Conservation (phyloP, 2,888 invertebrate species). For the Patella caerulea region DNA sequence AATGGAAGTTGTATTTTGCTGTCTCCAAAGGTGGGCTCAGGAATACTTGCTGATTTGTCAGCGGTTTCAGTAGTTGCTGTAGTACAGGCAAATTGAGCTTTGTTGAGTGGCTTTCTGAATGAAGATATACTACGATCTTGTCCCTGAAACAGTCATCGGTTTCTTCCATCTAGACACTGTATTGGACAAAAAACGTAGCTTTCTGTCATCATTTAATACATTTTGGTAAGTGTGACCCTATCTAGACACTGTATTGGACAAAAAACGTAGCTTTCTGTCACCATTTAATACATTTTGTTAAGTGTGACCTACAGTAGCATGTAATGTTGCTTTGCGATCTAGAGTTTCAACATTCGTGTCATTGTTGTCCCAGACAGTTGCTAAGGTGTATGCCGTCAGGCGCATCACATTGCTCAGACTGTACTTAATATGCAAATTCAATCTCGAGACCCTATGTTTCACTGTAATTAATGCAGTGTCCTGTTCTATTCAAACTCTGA, state of each 20-base stretch:
- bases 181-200: background rate
- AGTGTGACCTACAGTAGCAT: background rate
- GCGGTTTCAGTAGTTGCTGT: background rate
- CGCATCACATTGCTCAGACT: slow-evolving; percentile 8
- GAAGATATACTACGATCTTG: background rate
- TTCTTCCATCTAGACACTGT: background rate
- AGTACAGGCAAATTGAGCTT: background rate
- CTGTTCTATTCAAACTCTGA: slow-evolving; percentile 22
- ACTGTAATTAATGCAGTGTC: slow-evolving; percentile 21
- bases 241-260: background rate
- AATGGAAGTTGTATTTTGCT: no score
- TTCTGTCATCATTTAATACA: background rate
- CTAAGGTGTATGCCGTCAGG: slow-evolving; percentile 18
- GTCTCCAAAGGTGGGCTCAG: no score
- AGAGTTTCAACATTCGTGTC: slow-evolving; percentile 22
- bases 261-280: background rate
- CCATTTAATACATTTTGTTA: slow-evolving; percentile 13
- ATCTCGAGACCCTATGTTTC: slow-evolving; percentile 16
- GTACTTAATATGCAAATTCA: slow-evolving; percentile 25
- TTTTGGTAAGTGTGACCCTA: slow-evolving; percentile 21
- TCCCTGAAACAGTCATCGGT: background rate
- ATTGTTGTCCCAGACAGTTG: slow-evolving; percentile 24
- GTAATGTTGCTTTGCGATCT: slow-evolving; percentile 16
- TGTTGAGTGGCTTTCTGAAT: background rate
- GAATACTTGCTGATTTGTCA: no score